Conservation (phyloP, 2,888 invertebrate genomes). For the Diarsia dahlii region DNA sequence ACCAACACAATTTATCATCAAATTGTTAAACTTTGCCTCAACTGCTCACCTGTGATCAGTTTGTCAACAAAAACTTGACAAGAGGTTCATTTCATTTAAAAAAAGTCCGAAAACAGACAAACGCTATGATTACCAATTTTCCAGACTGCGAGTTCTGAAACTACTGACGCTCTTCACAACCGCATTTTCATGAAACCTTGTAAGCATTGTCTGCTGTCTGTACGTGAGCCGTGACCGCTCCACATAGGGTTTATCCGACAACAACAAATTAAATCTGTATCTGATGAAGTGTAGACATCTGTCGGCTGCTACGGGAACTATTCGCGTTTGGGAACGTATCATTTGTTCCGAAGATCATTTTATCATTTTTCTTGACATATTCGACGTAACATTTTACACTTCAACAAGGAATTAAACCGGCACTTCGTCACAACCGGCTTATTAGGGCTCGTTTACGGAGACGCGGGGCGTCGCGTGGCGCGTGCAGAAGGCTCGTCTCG, state of each 20-base stretch:
- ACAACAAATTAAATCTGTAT: conserved; percentile 74
- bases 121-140: neutral
- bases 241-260: conserved; percentile 80
- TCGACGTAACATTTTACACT: too few relatives aligned
- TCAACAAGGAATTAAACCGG: too few relatives aligned
- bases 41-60: neutral
- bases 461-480: too few relatives aligned
- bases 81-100: neutral
- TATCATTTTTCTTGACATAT: too few relatives aligned
- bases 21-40: neutral
- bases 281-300: conserved; percentile 67
- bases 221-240: conserved; percentile 82
- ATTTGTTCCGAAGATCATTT: too few relatives aligned
- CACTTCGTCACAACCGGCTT: too few relatives aligned
- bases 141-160: neutral
- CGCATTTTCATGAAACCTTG: too few relatives aligned
- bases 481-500: too few relatives aligned
- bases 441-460: too few relatives aligned
- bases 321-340: conserved; percentile 14
- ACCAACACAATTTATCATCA: neutral
- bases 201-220: conserved; percentile 60
- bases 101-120: too few relatives aligned
- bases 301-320: conserved; percentile 60
- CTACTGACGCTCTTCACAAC: too few relatives aligned
- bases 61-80: neutral